Conservation (phyloP, 2,888 invertebrate species). For the Ectobius pallidus region DNA sequence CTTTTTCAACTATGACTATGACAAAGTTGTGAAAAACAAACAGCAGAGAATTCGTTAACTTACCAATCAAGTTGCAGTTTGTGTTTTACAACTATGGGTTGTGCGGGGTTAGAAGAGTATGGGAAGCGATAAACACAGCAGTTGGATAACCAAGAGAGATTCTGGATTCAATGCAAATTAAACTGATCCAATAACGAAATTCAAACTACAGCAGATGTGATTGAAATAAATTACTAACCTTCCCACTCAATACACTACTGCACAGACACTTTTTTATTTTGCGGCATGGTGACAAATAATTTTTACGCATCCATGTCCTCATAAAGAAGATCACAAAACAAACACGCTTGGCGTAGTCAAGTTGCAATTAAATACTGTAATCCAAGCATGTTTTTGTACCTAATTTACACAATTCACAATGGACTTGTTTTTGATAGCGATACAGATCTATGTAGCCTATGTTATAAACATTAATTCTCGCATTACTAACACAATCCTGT, state of each 20-base stretch:
- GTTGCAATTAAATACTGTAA: neutral
- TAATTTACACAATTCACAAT: neutral
- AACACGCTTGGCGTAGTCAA: neutral
- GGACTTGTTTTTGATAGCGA: too few relatives aligned
- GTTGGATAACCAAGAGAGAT: too few relatives aligned
- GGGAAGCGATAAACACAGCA: neutral
- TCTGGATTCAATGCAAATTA: too few relatives aligned
- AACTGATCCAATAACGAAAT: neutral
- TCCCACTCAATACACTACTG: slow-evolving; percentile 4
- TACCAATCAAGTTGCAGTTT: slow-evolving; percentile 3
- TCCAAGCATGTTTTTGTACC: neutral
- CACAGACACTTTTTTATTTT: neutral
- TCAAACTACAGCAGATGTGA: slow-evolving; percentile 18
- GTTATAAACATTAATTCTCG: too few relatives aligned
- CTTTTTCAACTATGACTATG: slow-evolving; percentile 2
- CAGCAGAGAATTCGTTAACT: neutral
- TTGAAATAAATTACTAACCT: slow-evolving; percentile 7
- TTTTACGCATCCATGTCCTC: neutral
- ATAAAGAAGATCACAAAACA: neutral
- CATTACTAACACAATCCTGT: too few relatives aligned
- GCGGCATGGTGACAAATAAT: neutral
- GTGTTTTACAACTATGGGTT: neutral
- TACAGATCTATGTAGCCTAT: too few relatives aligned
- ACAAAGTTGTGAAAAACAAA: neutral
- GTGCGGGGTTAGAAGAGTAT: neutral